phyloP scores from a whole-genome alignment of 2,888 invertebrate species.

The Caenorhabditis panamensis region DNA sequence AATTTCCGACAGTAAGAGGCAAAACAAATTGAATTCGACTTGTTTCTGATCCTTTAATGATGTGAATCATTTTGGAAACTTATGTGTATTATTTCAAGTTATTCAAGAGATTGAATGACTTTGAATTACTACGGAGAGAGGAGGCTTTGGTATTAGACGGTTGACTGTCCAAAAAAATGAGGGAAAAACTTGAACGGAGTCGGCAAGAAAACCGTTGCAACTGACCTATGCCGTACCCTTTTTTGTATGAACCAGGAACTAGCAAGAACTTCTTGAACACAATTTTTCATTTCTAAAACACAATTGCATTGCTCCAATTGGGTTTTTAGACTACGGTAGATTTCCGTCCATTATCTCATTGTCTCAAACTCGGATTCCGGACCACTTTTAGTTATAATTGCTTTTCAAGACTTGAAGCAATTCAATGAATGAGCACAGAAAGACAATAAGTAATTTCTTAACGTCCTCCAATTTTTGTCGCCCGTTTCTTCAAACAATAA shows the following conservation, averaged over 20 bases:
- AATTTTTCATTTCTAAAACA: not conserved
- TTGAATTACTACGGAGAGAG: conserved; percentile 9
- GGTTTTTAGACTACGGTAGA: conserved; percentile 34
- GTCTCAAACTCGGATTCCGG: conserved; percentile 26
- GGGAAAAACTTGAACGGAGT: too few relatives aligned
- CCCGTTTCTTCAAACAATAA: conserved; percentile 17
- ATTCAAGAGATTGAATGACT: conserved; percentile 37
- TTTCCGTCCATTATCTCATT: conserved; percentile 33
- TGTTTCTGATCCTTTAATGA: conserved; percentile 66
- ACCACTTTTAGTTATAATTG: conserved; percentile 46
- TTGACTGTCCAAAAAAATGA: conserved; percentile 26
- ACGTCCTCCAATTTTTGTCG: conserved; percentile 27
- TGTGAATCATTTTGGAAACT: conserved; percentile 48
- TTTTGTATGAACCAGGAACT: too few relatives aligned
- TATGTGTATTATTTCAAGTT: conserved; percentile 56
- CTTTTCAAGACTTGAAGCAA: conserved; percentile 45
- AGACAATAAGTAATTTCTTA: conserved; percentile 50
- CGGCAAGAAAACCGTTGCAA: too few relatives aligned
- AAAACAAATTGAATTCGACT: conserved; percentile 65
- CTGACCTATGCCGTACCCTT: too few relatives aligned
- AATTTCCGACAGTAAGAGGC: conserved; percentile 30
- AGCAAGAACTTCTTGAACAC: conserved; percentile 14
- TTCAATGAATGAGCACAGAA: conserved; percentile 49
- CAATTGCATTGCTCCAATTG: not conserved
- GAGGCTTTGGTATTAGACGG: conserved; percentile 24